Conservation (phyloP, 2,113 vertebrate genomes). For the Pseudorhombus dupliciocellatus region DNA sequence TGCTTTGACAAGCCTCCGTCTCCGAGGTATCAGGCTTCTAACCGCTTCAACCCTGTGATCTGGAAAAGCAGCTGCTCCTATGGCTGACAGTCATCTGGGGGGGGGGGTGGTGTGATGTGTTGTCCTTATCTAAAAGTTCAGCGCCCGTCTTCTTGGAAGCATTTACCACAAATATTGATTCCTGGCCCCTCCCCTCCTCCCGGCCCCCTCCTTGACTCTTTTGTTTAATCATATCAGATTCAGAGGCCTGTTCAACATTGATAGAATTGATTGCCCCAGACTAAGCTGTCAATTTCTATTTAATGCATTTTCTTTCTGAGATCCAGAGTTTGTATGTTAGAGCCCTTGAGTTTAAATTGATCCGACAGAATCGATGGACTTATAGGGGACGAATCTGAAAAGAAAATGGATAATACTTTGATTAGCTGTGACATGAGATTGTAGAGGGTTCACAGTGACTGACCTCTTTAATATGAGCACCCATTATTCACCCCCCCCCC, state of each 20-base stretch:
- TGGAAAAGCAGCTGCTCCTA: slow-evolving; percentile 40
- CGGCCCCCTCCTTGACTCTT: slow-evolving; percentile 20
- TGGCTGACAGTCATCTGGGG: slow-evolving; percentile 26
- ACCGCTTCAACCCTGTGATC: slow-evolving; percentile 63
- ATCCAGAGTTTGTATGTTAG: slow-evolving; percentile 41
- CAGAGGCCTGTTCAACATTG: slow-evolving; percentile 64
- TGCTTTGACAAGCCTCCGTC: slow-evolving; percentile 59
- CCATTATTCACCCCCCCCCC: slow-evolving; percentile 10
- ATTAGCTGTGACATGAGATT: slow-evolving; percentile 48
- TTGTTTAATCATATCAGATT: slow-evolving; percentile 75
- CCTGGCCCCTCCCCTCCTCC: slow-evolving; percentile 1
- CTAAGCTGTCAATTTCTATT: slow-evolving; percentile 69
- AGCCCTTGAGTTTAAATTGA: slow-evolving; percentile 62
- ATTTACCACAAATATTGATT: slow-evolving; percentile 68
- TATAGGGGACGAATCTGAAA: slow-evolving; percentile 45
- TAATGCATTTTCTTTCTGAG: slow-evolving; percentile 46
- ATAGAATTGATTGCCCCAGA: slow-evolving; percentile 65
- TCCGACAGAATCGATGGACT: slow-evolving; percentile 57
- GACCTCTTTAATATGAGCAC: slow-evolving; percentile 32
- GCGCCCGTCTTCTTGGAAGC: slow-evolving; percentile 37
- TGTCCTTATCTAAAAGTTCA: slow-evolving; percentile 58
- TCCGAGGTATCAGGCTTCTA: slow-evolving; percentile 49
- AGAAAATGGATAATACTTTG: slow-evolving; percentile 41
- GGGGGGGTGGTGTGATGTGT: slow-evolving; percentile 20
- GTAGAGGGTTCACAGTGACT: slow-evolving; percentile 41